phyloP scores from a whole-genome alignment of 2,113 vertebrate genomes.

The Hemiscyllium ocellatum region DNA sequence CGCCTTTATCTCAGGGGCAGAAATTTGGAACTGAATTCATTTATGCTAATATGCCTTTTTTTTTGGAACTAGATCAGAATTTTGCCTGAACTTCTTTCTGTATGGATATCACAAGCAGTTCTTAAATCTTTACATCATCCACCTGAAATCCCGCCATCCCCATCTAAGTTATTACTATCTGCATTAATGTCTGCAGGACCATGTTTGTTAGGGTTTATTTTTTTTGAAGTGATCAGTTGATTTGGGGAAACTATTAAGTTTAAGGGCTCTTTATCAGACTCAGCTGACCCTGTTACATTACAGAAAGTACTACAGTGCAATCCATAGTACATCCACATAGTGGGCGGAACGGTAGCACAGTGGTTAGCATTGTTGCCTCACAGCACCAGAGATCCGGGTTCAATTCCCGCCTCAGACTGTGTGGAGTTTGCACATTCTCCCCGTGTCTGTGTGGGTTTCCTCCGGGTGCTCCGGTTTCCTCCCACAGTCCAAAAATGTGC shows the following conservation, averaged over 20 bases:
- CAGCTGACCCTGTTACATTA: not conserved
- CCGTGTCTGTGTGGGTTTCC: too few species aligned
- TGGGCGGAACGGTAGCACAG: too few species aligned
- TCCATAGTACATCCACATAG: not conserved
- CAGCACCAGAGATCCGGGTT: too few species aligned
- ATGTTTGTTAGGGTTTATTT: not conserved
- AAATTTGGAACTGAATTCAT: not conserved
- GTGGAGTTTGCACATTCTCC: too few species aligned
- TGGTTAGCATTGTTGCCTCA: too few species aligned
- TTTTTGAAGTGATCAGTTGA: not conserved
- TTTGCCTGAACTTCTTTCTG: not conserved
- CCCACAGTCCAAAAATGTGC: too few species aligned
- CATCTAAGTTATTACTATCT: not conserved
- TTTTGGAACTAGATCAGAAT: not conserved
- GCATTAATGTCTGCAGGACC: not conserved
- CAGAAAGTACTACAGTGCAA: not conserved
- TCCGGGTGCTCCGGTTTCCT: too few species aligned
- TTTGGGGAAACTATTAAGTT: not conserved
- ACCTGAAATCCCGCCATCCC: not conserved
- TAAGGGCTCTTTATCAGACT: not conserved
- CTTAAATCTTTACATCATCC: not conserved
- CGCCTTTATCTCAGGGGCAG: not conserved
- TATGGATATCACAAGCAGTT: not conserved
- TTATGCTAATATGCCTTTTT: not conserved
- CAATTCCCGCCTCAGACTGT: too few species aligned